Percentiles rank a stretch among this genome's conserved stretches.
These are phyloP conservation scores for Psittacula echo DNA, from an alignment of 2,797 vertebrate species.

Conservation along the genomic window DNA sequence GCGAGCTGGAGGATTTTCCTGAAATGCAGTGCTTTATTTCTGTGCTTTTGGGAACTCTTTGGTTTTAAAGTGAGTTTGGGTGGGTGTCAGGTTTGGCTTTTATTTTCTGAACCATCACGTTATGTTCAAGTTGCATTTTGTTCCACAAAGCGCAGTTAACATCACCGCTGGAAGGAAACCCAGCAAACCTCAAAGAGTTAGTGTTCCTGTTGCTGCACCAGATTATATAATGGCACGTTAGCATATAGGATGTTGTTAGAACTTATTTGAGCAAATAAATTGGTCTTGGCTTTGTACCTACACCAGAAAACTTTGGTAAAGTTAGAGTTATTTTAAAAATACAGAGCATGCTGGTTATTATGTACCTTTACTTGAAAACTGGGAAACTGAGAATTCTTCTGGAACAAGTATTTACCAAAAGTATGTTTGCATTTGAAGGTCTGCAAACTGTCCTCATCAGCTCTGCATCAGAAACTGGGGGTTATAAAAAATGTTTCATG, in stretches of 20 bases:
- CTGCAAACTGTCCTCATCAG: background rate
- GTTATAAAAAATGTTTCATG: background rate
- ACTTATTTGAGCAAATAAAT: background rate
- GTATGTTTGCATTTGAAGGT: background rate
- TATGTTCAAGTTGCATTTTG: background rate
- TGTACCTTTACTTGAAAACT: background rate
- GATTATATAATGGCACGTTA: background rate
- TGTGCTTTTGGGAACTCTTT: background rate
- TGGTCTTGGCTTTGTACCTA: background rate
- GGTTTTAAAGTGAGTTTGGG: accelerated
- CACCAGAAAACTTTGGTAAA: background rate
- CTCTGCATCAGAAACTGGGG: background rate
- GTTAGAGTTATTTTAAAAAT: background rate
- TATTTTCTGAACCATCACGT: accelerated
- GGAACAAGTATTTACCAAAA: background rate
- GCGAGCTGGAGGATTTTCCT: background rate
- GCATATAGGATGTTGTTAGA: background rate
- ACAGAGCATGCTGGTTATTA: background rate
- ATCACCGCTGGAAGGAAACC: background rate
- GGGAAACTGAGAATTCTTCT: background rate
- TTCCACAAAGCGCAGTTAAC: background rate
- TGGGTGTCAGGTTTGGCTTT: accelerated
- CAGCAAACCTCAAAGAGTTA: background rate
- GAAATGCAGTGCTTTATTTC: accelerated
- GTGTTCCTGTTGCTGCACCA: background rate